Base-by-base conservation (phyloP, 92 coral and sea anemone species). In the Virgularia gustaviana region DNA sequence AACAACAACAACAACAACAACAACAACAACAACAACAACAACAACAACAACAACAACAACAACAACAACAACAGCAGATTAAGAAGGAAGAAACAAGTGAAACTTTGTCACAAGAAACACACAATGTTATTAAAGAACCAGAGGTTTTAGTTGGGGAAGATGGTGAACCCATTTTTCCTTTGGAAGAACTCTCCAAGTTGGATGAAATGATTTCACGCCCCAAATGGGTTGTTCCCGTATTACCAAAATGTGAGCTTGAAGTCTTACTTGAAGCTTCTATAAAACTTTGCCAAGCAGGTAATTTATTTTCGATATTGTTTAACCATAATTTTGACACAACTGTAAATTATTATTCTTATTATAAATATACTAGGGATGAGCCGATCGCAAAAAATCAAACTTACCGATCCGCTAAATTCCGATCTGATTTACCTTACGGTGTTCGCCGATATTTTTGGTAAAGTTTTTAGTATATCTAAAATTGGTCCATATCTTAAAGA, bases 221-320 rank as follows among this genome's bases (percentile, higher is more conserved):
- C 41, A 79, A 96, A n/a, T 94, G 99, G 99, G 99, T 94, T 64
- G 99, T 94, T 24, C 99, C 99, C 44, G 99, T 94, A 15, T 79
- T 94, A 54, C 90, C 99, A n/a, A 94, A 94, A 49, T 96, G 99
- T 61, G 99, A 94, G 70, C 85, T 94, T 3, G 99, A 94, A 61
- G 91, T 94, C 25, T 83, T 94, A 63, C 81, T 94, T 34, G 90
- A 85, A 44, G 94, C 94, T 43, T 89, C 96, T 10, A 82, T 94
- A 63, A 88, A 83, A 53, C 90, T 94, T 58, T 89, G 99, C 44
- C 79, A 83, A 76, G 99, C 95, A 83, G 96, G 99, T 94, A 78
- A 11, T 74, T 78, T 20, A 36, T 36, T 24, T 39, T 22, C 61
- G 0, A 55, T 30, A 5, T 70, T 12, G 15, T 36, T 15, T 10